A percentile compares a stretch with the other conserved stretches of the same genome.
Conservation (phyloP, 2,797 vertebrate species). For the Acrocephalus scirpaceus region DNA sequence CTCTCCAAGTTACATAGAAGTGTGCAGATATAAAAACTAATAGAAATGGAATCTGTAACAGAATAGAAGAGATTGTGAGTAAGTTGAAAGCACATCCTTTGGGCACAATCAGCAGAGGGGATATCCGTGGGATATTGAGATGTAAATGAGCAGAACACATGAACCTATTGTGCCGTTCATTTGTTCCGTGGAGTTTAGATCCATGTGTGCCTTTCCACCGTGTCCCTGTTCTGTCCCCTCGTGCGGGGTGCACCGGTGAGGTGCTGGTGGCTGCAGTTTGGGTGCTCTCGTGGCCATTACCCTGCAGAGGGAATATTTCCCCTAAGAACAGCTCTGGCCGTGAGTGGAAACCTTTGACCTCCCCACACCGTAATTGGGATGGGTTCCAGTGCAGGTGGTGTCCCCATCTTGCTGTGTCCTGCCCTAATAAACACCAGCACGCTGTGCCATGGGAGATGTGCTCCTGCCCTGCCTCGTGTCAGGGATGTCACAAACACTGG, state of each 20-base stretch:
- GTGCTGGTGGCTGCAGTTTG: neutral
- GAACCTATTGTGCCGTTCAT: neutral
- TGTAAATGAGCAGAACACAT: neutral
- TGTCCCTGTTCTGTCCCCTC: neutral
- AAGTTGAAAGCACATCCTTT: constrained; percentile 30
- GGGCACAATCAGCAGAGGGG: constrained; percentile 26
- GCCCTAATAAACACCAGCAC: neutral
- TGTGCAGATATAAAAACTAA: neutral
- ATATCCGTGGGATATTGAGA: constrained; percentile 28
- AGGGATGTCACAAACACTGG: neutral
- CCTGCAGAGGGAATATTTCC: too few relatives aligned
- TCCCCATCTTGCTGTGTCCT: neutral
- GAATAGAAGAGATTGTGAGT: neutral
- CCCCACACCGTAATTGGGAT: fast-evolving
- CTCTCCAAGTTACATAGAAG: neutral
- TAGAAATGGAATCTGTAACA: neutral
- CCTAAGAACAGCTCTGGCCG: neutral
- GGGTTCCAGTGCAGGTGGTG: neutral
- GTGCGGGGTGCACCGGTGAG: neutral
- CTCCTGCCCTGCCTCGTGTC: neutral
- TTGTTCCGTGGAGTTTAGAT: neutral
- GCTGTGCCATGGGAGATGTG: neutral
- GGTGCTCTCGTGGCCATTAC: fast-evolving
- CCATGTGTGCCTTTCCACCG: neutral
- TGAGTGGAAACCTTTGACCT: neutral